Percentiles rank a stretch among this genome's conserved stretches.
Conservation (phyloP, 2,888 invertebrate genomes). For the Drosophila kuntzei region DNA sequence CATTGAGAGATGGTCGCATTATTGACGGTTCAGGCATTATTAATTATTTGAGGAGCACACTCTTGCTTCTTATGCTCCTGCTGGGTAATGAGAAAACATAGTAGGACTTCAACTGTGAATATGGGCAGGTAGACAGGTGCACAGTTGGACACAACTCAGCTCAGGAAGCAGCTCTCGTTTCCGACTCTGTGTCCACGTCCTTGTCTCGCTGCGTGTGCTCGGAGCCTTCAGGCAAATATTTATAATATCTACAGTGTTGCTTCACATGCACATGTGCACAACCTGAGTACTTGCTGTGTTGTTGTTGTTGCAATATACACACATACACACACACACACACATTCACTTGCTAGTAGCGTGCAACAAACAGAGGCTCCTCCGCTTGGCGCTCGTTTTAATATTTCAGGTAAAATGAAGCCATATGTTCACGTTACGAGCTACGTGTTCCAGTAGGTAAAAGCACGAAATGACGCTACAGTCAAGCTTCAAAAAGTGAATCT, state of each 20-base stretch:
- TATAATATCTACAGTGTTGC: constrained; percentile 40
- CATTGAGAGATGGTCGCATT: constrained; percentile 47
- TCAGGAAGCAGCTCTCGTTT: constrained; percentile 32
- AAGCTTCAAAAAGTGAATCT: neutral
- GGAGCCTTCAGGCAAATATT: constrained; percentile 58
- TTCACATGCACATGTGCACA: constrained; percentile 32
- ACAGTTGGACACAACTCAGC: constrained; percentile 6
- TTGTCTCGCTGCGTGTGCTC: constrained; percentile 41
- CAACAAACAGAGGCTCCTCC: constrained; percentile 32
- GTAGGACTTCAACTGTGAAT: constrained; percentile 28
- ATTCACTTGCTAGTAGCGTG: constrained; percentile 23
- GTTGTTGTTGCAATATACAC: constrained; percentile 42
- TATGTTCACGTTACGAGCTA: constrained; percentile 54
- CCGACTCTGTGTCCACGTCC: constrained; percentile 27
- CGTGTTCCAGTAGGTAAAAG: constrained; percentile 38
- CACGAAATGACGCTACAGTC: constrained; percentile 30
- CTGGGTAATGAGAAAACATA: constrained; percentile 16
- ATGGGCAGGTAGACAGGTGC: constrained; percentile 14
- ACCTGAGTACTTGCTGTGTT: constrained; percentile 33
- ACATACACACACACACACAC: constrained; percentile 18
- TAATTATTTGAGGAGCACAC: constrained; percentile 59
- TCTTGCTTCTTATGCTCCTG: constrained; percentile 7
- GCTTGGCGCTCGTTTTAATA: constrained; percentile 38
- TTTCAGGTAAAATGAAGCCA: constrained; percentile 54
- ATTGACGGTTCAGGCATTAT: constrained; percentile 60